phyloP scores from a whole-genome alignment of 1,140 invertebrate species.

The Drosophila navojoa region DNA sequence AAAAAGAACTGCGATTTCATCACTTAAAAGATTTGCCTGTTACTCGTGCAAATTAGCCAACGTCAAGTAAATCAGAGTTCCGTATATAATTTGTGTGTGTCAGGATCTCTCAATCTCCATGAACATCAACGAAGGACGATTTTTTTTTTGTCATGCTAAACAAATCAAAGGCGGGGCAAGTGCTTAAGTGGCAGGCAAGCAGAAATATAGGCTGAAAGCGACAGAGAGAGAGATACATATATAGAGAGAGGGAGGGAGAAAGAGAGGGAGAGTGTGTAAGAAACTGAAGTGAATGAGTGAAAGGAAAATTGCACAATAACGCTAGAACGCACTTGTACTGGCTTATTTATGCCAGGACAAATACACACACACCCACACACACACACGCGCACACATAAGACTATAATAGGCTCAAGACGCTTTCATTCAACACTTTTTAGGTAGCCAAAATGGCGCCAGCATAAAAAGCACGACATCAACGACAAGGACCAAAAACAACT shows the following conservation, averaged over 20 bases:
- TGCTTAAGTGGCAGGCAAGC: neutral
- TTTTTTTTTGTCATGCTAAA: slow-evolving; percentile 43
- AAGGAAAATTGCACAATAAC: slow-evolving; percentile 67
- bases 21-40: slow-evolving; percentile 44
- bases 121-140: slow-evolving; percentile 21
- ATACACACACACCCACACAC: slow-evolving; percentile 30
- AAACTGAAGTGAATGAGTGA: slow-evolving; percentile 6
- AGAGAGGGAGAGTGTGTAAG: neutral
- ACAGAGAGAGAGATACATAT: neutral
- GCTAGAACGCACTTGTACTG: slow-evolving; percentile 45
- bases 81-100: slow-evolving; percentile 4
- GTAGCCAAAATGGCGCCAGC: slow-evolving; percentile 74
- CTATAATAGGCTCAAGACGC: slow-evolving; percentile 78
- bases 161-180: slow-evolving; percentile 33
- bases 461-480: slow-evolving; percentile 53
- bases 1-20: slow-evolving; percentile 10
- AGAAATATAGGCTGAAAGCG: neutral
- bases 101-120: slow-evolving; percentile 46
- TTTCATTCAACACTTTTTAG: slow-evolving; percentile 80
- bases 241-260: neutral
- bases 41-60: slow-evolving; percentile 35
- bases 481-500: slow-evolving; percentile 5
- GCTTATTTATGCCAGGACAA: slow-evolving; percentile 43
- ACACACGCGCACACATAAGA: slow-evolving; percentile 30
- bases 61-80: slow-evolving; percentile 22